These are phyloP conservation scores for Agonum fuliginosum DNA, from an alignment of 2,888 invertebrate genomes.

Conservation along the genomic window DNA sequence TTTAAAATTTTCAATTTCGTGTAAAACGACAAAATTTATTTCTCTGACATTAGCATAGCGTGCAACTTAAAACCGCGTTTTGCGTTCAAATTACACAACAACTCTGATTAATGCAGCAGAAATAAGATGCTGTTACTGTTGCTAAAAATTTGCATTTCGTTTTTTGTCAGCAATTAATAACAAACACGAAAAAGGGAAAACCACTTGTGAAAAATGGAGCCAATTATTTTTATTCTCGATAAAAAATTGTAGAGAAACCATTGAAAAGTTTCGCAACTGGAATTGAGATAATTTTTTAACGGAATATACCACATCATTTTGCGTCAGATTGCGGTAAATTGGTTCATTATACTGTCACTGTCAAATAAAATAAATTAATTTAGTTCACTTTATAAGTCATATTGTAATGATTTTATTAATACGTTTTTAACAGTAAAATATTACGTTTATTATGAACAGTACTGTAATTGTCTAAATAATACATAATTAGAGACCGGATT, in stretches of 20 bases:
- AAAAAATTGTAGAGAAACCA: not conserved
- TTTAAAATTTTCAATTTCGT: too few relatives aligned
- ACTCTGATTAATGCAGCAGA: slow-evolving; percentile 8
- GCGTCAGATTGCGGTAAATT: too few relatives aligned
- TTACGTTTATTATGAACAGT: too few relatives aligned
- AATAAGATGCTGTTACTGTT: slow-evolving; percentile 8
- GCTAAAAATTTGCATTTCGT: slow-evolving; percentile 12
- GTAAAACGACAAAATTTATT: not conserved
- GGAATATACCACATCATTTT: too few relatives aligned
- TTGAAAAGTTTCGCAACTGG: not conserved
- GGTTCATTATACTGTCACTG: too few relatives aligned
- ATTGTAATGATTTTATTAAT: too few relatives aligned
- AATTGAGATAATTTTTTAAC: not conserved
- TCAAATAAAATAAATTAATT: too few relatives aligned
- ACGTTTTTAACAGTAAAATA: too few relatives aligned
- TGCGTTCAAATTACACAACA: not conserved
- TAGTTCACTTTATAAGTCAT: too few relatives aligned
- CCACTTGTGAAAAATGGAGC: not conserved
- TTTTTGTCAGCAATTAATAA: slow-evolving; percentile 9
- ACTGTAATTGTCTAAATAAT: too few relatives aligned
- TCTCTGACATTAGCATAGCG: not conserved
- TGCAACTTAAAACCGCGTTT: not conserved
- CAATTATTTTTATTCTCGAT: not conserved
- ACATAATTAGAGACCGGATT: too few relatives aligned
- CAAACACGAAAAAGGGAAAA: not conserved